Conservation (phyloP, 2,113 vertebrate species). For the Neopipo cinnamomea region DNA sequence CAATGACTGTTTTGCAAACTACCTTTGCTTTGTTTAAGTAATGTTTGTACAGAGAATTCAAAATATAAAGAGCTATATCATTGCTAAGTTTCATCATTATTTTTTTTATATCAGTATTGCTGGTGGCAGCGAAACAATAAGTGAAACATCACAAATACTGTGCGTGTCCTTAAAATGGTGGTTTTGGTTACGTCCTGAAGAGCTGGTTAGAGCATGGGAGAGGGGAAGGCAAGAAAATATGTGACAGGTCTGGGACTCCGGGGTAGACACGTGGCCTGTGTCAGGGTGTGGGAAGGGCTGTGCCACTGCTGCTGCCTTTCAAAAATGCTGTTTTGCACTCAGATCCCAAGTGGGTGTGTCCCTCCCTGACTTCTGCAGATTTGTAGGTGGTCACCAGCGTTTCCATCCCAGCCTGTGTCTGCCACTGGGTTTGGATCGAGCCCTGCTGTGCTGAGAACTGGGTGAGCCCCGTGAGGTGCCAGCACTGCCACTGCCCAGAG, state of each 20-base stretch:
- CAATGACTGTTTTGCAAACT: slow-evolving; percentile 22
- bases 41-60: slow-evolving; percentile 48
- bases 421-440: rapidly evolving
- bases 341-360: background rate
- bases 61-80: slow-evolving; percentile 39
- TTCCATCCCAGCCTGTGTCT: rapidly evolving
- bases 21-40: slow-evolving; percentile 39
- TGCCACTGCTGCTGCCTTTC: background rate
- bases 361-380: background rate
- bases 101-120: background rate
- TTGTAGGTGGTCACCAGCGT: background rate
- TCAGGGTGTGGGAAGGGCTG: background rate
- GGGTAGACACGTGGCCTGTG: rapidly evolving
- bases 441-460: background rate
- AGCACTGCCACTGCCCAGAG: background rate
- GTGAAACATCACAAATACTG: rapidly evolving
- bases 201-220: background rate
- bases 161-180: background rate
- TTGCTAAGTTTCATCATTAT: slow-evolving; percentile 13
- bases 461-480: rapidly evolving
- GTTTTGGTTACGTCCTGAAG: background rate
- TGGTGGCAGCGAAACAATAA: background rate
- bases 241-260: background rate
- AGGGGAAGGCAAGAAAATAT: background rate
- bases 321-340: background rate